These are phyloP conservation scores for Chaetura pelagica DNA, from an alignment of 2,113 vertebrate species.

Conservation along the genomic window DNA sequence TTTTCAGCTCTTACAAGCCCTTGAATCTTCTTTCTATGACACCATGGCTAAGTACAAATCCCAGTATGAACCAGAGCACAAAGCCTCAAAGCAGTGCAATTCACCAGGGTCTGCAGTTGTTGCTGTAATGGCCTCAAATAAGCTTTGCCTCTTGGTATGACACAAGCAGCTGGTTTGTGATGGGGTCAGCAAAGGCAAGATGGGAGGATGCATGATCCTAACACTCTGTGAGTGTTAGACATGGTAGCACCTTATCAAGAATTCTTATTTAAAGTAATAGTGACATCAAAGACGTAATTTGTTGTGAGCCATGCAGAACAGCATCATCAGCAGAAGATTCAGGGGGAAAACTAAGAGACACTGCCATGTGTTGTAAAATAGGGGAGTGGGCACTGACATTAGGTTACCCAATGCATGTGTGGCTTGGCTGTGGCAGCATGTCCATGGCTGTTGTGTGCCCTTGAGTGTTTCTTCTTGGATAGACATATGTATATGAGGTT, in stretches of 20 bases:
- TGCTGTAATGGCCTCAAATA: background rate
- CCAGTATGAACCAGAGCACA: background rate
- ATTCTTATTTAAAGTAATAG: background rate
- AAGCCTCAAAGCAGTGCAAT: background rate
- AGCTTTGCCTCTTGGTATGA: background rate
- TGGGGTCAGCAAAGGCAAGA: background rate
- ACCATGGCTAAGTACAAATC: background rate
- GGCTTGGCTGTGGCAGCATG: too few species aligned
- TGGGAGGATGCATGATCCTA: background rate
- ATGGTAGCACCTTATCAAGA: background rate
- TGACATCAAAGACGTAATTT: background rate
- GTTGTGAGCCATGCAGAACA: background rate
- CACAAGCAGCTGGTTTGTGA: background rate
- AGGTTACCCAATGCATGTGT: background rate
- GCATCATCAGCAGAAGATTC: background rate
- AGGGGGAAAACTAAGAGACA: accelerated
- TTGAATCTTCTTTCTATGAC: background rate
- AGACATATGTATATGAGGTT: background rate
- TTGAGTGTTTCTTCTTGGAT: background rate
- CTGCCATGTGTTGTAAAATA: background rate
- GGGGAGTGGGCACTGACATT: accelerated
- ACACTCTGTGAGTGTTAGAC: background rate
- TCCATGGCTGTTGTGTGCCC: background rate
- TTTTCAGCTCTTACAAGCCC: background rate
- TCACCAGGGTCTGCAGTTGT: accelerated